Evolutionary conservation across 2,113 vertebrate genomes (phyloP).

Genomic region (Amia ocellicauda): DNA sequence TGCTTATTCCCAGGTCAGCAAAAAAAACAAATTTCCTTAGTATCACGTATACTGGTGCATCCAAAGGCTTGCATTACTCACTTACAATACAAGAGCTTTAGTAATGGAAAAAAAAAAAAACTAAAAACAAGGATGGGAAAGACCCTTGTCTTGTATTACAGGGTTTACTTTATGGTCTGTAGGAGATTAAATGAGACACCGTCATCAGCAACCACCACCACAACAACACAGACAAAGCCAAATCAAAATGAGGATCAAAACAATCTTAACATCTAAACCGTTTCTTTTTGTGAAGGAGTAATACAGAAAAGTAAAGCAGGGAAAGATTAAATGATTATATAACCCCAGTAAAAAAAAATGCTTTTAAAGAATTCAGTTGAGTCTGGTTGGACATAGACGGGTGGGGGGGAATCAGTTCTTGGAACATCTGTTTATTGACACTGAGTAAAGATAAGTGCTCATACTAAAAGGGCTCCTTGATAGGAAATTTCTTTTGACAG

Average conservation of each 20-base stretch:
- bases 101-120: too few relatives aligned
- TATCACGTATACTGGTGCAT: too few relatives aligned
- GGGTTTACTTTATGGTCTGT: too few relatives aligned
- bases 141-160: too few relatives aligned
- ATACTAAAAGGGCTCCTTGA: not conserved
- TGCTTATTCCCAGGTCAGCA: too few relatives aligned
- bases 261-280: constrained; percentile 36
- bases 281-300: constrained; percentile 41
- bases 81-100: too few relatives aligned
- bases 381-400: not conserved
- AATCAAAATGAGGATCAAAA: constrained; percentile 36
- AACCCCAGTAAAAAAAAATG: not conserved
- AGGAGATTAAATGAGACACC: too few relatives aligned
- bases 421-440: constrained; percentile 20
- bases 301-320: constrained; percentile 45
- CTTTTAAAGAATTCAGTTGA: not conserved
- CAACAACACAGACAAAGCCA: constrained; percentile 5
- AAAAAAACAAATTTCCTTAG: too few relatives aligned
- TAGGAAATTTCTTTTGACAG: constrained; percentile 7
- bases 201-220: too few relatives aligned
- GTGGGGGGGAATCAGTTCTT: constrained; percentile 13
- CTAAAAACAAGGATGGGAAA: too few relatives aligned
- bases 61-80: too few relatives aligned
- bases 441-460: not conserved
- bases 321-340: constrained; percentile 30